A percentile compares a stretch with the other conserved stretches of the same genome.
These are phyloP conservation scores for Heliocidaris erythrogramma DNA, from an alignment of 35 echinoderm and acorn worm species.

Conservation along the genomic window DNA sequence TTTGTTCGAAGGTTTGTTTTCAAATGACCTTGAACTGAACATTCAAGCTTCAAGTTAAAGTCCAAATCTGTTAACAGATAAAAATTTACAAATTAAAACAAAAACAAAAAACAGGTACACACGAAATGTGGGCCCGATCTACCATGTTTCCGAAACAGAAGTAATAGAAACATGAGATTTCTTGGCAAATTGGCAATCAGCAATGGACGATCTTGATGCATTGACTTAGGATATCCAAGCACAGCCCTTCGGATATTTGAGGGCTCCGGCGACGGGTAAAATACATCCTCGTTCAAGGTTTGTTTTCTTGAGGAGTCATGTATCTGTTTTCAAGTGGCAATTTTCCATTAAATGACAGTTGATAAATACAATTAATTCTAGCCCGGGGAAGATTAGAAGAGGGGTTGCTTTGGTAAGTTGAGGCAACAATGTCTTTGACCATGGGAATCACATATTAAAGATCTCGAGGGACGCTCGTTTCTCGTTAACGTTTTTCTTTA, in stretches of 20 bases:
- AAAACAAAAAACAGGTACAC: not conserved
- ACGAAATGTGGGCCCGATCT: not conserved
- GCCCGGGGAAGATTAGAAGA: not conserved
- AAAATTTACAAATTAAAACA: not conserved
- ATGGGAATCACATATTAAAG: not conserved
- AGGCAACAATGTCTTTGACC: not conserved
- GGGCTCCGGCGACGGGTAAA: conserved; percentile 7
- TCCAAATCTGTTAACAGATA: not conserved
- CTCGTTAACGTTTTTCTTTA: not conserved
- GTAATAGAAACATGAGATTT: conserved; percentile 34
- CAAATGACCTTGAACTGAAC: not conserved
- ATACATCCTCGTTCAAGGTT: conserved; percentile 21
- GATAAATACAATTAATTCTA: conserved; percentile 28
- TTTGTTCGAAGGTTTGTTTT: not conserved
- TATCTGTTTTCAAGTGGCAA: conserved; percentile 27
- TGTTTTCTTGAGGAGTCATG: conserved; percentile 4
- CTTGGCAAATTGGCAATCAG: conserved; percentile 36
- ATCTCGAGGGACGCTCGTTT: not conserved
- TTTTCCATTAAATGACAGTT: conserved; percentile 18
- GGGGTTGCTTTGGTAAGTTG: not conserved
- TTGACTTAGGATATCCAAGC: not conserved
- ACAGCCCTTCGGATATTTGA: conserved; percentile 32
- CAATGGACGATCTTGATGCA: not conserved
- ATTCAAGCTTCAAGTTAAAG: not conserved
- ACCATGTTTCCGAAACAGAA: not conserved